Evolutionary conservation across 2,888 invertebrate species (phyloP).

Genomic region (Biston betularia): DNA sequence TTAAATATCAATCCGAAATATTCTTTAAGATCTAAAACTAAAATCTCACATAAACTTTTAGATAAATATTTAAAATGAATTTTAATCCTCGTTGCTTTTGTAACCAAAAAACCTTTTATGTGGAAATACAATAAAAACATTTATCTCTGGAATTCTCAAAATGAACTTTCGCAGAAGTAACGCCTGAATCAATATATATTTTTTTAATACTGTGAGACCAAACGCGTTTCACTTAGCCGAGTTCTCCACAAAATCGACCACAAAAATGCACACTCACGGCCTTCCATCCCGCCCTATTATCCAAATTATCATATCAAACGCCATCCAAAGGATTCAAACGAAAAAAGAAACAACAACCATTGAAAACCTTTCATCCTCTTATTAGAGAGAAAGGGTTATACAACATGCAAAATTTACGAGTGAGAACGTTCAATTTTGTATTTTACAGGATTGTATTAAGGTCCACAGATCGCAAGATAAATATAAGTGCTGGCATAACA

Average conservation of each 20-base stretch:
- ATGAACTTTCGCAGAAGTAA: too few relatives aligned
- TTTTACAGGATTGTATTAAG: constrained; percentile 49
- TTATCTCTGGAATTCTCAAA: too few relatives aligned
- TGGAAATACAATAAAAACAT: too few relatives aligned
- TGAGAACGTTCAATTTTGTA: constrained; percentile 47
- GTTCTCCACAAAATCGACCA: constrained; percentile 58
- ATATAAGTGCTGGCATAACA: constrained; percentile 60
- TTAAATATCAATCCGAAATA: too few relatives aligned
- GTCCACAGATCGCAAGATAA: constrained; percentile 33
- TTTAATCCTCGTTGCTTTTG: too few relatives aligned
- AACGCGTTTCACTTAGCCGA: constrained; percentile 17
- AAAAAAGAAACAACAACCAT: constrained; percentile 75
- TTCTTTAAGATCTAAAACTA: too few relatives aligned
- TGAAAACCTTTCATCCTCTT: constrained; percentile 81
- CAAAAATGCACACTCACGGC: constrained; percentile 75
- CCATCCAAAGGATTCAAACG: constrained; percentile 64
- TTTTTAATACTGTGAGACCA: neutral
- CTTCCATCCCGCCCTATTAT: constrained; percentile 74
- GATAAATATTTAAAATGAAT: too few relatives aligned
- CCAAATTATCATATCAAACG: constrained; percentile 84
- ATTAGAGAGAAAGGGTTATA: constrained; percentile 77
- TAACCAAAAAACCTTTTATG: too few relatives aligned
- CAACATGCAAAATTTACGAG: constrained; percentile 44
- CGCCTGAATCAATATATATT: too few relatives aligned
- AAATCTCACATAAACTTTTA: too few relatives aligned